Conservation (phyloP, 2,888 invertebrate genomes). For the Lepidonotus clava region DNA sequence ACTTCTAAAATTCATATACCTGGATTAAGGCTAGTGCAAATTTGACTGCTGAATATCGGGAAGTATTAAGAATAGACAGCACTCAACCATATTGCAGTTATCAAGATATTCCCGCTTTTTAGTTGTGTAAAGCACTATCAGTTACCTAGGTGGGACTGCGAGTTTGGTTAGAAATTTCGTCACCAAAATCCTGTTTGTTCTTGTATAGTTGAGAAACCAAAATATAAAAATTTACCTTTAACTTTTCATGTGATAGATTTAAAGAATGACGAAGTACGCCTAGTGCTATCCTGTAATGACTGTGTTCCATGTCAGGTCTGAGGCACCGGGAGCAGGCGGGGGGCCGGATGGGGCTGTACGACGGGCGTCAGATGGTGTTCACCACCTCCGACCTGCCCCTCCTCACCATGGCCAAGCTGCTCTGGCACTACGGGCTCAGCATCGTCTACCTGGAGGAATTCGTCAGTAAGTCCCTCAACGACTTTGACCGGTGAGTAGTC, state of each 20-base stretch:
- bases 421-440: constrained; percentile 84
- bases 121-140: too few relatives aligned
- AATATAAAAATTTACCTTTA: not conserved
- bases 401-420: constrained; percentile 81
- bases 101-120: too few relatives aligned
- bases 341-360: constrained; percentile 81
- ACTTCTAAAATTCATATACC: too few relatives aligned
- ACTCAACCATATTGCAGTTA: too few relatives aligned
- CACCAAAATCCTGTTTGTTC: too few relatives aligned
- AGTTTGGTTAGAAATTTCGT: too few relatives aligned
- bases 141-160: too few relatives aligned
- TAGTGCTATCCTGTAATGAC: not conserved
- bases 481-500: constrained; percentile 81
- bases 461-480: constrained; percentile 78
- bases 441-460: constrained; percentile 81
- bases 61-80: too few relatives aligned
- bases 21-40: too few relatives aligned
- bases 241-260: not conserved
- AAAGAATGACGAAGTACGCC: not conserved
- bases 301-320: constrained; percentile 75
- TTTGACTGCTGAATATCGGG: too few relatives aligned
- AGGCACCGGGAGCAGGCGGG: constrained; percentile 66
- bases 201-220: not conserved
- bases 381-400: constrained; percentile 81
- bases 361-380: constrained; percentile 83